These are phyloP conservation scores for Ahaetulla prasina DNA, from an alignment of 2,113 vertebrate species.

Conservation along the genomic window DNA sequence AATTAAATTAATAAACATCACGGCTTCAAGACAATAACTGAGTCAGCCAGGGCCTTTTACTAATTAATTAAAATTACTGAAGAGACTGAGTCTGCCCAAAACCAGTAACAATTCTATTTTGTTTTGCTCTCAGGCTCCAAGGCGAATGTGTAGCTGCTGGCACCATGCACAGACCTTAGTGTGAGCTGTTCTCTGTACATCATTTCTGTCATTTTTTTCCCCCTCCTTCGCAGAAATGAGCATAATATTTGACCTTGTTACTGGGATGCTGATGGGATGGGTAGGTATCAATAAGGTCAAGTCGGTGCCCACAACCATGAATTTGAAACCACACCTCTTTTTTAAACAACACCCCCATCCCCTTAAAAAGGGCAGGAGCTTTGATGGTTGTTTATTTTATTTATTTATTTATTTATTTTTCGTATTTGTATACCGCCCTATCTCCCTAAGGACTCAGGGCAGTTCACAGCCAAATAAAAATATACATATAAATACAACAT, in stretches of 20 bases:
- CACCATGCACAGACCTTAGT: neutral
- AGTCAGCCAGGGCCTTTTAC: neutral
- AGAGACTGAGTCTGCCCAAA: neutral
- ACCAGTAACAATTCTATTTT: neutral
- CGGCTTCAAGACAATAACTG: neutral
- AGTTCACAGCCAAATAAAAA: too few species aligned
- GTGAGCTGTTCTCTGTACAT: neutral
- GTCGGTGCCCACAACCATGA: neutral
- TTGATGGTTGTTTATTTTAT: too few species aligned
- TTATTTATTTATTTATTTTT: too few species aligned
- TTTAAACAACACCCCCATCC: neutral
- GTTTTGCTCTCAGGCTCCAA: neutral
- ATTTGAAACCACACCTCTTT: neutral
- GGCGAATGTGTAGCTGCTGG: neutral
- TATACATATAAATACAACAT: too few species aligned
- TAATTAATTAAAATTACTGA: neutral
- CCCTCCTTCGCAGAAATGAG: neutral
- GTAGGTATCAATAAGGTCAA: neutral
- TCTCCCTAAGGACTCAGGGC: too few species aligned
- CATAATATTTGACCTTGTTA: neutral
- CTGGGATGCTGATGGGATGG: neutral
- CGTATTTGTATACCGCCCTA: too few species aligned
- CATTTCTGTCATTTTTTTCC: neutral
- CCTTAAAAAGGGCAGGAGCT: neutral
- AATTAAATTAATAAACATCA: neutral